Base-by-base conservation (phyloP, 35 echinoderm and acorn worm genomes). In the Ophiothrix spiculata region DNA sequence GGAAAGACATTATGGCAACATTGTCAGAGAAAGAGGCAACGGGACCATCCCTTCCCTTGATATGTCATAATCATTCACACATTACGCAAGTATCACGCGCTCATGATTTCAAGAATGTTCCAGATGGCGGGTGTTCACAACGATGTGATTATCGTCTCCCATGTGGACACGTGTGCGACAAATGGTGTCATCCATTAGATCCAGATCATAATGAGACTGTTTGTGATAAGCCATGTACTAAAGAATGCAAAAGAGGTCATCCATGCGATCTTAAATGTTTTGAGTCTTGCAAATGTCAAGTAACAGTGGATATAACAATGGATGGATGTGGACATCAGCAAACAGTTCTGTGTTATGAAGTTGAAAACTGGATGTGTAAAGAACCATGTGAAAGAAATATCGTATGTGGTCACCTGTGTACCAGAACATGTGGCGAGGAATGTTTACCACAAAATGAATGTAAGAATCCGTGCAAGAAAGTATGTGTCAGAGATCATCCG, bases 121-220 rank as follows among this genome's bases (percentile, higher is more conserved):
- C 88, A 3, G 91, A 93, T 73, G 95, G 95, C 21, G 95, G 95
- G 6, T 98, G 95, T 45, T 85, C n/a, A 31, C 25, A 73, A 32
- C 88, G 88, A 21, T 98, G 95, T 75, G 86, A 64, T n/a, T 31
- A 64, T 14, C 85, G 85, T 1, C 91, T 98, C 35, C 29, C 31
- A 0, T 97, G 95, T 81, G 95, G 95, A 23, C 95, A 97, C 80
- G 88, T 93, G 17, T 97, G 95, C 39, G 39, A 42, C 19, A 78
- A 87, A 75, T 76, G 78, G 39, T 97, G 95, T 75, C 95, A 97
- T 29, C 95, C 95, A 25, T 36, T 74, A 21, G 90, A 97, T 38
- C 37, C 14, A 32, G 69, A 97, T 14, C 95, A 97, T 64, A n/a
- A 40, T 14, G 46, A 90, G 0, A 64, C 86, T 31, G 87, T 88